phyloP scores from a whole-genome alignment of 2,797 vertebrate species.

The Pogonophryne albipinna region DNA sequence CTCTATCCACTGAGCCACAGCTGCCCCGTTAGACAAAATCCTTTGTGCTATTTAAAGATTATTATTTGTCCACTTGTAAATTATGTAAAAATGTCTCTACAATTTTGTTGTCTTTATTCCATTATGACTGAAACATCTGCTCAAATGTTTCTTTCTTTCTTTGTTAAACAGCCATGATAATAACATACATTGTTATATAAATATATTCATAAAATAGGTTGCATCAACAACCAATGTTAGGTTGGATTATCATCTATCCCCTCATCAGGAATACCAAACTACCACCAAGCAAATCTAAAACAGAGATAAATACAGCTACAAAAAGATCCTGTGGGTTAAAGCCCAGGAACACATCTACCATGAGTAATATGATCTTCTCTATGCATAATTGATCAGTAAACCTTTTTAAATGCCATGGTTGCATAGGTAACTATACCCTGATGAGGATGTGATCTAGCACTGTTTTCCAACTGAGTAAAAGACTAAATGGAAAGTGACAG shows the following conservation, averaged over 20 bases:
- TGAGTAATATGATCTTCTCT: background rate
- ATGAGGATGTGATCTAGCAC: background rate
- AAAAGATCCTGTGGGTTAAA: too few species aligned
- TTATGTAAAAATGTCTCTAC: too few species aligned
- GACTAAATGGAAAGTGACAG: constrained; percentile 6
- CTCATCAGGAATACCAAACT: background rate
- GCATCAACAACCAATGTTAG: background rate
- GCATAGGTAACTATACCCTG: background rate
- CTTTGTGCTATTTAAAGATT: too few species aligned
- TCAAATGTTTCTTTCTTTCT: too few species aligned
- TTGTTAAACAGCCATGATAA: too few species aligned
- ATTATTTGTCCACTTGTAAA: too few species aligned
- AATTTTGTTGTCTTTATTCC: too few species aligned
- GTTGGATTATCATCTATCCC: background rate
- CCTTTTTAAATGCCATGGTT: background rate
- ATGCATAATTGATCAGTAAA: background rate
- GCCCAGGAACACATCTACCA: background rate
- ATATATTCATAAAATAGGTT: background rate
- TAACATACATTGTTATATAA: background rate
- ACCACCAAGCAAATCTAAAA: background rate
- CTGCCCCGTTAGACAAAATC: too few species aligned
- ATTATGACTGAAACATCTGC: too few species aligned
- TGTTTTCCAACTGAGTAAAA: background rate
- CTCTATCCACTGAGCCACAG: too few species aligned
- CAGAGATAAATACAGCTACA: background rate